phyloP scores from a whole-genome alignment of 2,113 vertebrate genomes.

The Fulica atra region DNA sequence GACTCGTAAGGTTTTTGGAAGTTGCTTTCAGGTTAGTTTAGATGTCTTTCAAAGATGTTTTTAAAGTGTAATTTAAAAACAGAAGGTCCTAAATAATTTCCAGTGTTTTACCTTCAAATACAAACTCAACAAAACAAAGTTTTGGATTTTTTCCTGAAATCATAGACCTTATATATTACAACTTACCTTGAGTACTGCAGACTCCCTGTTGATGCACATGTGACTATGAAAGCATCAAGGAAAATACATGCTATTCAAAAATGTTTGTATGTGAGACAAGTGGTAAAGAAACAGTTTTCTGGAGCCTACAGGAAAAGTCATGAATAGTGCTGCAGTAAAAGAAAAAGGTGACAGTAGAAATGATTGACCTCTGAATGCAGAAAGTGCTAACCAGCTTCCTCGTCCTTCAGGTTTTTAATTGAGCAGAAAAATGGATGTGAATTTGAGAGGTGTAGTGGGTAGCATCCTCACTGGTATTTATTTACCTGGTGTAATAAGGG shows the following conservation, averaged over 20 bases:
- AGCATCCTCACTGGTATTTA: not conserved
- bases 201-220: not conserved
- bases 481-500: not conserved
- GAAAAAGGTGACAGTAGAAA: not conserved
- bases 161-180: not conserved
- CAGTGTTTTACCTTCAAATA: not conserved
- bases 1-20: not conserved
- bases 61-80: not conserved
- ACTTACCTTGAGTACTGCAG: not conserved
- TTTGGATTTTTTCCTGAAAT: not conserved
- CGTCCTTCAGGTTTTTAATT: not conserved
- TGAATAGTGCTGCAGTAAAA: not conserved
- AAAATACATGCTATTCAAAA: fast-evolving
- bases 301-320: not conserved
- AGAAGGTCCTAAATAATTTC: not conserved
- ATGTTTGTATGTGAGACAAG: not conserved
- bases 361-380: not conserved
- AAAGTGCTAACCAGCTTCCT: not conserved
- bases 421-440: not conserved
- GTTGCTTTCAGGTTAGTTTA: not conserved
- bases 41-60: not conserved
- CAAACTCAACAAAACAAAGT: not conserved
- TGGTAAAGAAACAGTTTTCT: not conserved
- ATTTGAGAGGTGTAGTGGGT: not conserved
- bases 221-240: not conserved